These are phyloP conservation scores for Aegypius monachus DNA, from an alignment of 2,113 vertebrate species.

Conservation along the genomic window DNA sequence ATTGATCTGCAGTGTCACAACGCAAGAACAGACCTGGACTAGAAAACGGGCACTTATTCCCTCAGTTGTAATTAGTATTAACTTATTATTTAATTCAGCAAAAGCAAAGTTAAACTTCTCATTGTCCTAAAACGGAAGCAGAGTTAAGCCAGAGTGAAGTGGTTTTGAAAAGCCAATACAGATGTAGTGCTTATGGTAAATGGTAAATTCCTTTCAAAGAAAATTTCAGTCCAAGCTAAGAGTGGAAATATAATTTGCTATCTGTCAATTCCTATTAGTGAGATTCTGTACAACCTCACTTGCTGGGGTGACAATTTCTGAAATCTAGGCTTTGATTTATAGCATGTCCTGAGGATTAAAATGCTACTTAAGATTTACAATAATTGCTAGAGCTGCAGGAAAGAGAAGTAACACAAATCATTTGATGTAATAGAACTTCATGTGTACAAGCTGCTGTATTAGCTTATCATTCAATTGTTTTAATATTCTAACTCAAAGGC, in stretches of 20 bases:
- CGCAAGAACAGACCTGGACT: not conserved
- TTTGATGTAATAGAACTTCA: not conserved
- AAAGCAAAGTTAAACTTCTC: not conserved
- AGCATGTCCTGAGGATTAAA: not conserved
- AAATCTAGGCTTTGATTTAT: not conserved
- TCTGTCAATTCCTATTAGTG: not conserved
- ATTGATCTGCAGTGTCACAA: not conserved
- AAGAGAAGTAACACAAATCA: slow-evolving; percentile 15
- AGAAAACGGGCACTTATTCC: not conserved
- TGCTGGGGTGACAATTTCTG: not conserved
- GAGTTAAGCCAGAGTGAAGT: not conserved
- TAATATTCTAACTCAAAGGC: not conserved
- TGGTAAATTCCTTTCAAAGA: not conserved
- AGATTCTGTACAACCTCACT: not conserved
- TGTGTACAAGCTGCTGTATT: not conserved
- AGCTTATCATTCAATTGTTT: not conserved
- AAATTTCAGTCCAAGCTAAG: not conserved
- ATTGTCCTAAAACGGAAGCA: not conserved
- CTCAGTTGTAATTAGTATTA: not conserved
- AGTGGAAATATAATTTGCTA: not conserved
- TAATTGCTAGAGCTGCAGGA: not conserved
- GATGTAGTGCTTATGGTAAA: not conserved
- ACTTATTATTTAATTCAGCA: not conserved
- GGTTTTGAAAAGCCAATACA: not conserved
- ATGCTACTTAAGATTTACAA: slow-evolving; percentile 7